Base-by-base conservation (phyloP, 1,140 invertebrate species). In the Ceratina japonica region DNA sequence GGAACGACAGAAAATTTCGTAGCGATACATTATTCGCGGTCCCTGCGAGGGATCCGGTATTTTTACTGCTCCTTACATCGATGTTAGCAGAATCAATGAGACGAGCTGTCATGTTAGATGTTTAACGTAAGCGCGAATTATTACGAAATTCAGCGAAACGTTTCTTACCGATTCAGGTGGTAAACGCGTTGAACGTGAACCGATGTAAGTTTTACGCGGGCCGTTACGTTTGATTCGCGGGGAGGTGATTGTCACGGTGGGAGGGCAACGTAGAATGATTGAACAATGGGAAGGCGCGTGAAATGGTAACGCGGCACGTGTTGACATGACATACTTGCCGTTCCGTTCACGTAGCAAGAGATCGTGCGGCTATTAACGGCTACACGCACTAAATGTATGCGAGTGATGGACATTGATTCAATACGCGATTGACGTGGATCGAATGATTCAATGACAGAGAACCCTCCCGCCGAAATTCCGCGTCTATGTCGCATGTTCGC, bases 401-500 rank as follows among this genome's bases (percentile, higher is more conserved):
- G 52, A 83, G 72, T 84, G 81, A 86, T 84, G 79, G 85, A 79
- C 81, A 86, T 79, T 87, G 82, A 87, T 87, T 87, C 82, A 82
- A 87, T 84, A 79, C 72, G 75, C 81, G 78, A 87, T 87, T 87
- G 85, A 82, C 85, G 82, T 77, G 84, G 66, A 82, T 83, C 84
- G 73, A 86, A 86, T 86, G 85, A 86, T 86, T 86, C 84, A 81
- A 83, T 83, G 81, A 86, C 68, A 82, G 77, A 69, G 85, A 86
- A 85, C 66, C 81, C 62, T 27, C 72, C 56, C 65, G 62, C 56
- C 73, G 74, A 75, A 86, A 83, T 86, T 78, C 52, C 66, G 58
- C 13, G 37, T 49, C 54, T 64, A 81, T 82, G 73, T 71, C 59
- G 75, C 58, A 51, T 75, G 70, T 63, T 61, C 74, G 58, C 61